Base-by-base conservation (phyloP, 1,140 invertebrate genomes). In the Nylanderia fulva region DNA sequence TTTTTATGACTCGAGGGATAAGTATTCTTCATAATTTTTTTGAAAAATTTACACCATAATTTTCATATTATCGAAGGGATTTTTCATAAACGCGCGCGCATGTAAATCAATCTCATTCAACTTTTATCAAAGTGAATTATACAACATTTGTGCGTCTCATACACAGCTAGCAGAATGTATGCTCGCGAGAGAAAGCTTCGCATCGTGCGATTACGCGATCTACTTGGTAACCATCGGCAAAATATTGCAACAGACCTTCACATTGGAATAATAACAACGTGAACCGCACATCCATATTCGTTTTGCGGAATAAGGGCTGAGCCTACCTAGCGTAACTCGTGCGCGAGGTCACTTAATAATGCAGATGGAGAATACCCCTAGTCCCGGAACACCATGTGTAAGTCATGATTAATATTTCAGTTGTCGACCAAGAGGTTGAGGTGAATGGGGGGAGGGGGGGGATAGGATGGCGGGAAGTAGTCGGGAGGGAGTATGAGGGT, bases 371-470 rank as follows among this genome's bases (percentile, higher is more conserved):
- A 92, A 92, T 92, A 86, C 88, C 90, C 83, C 76, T 83, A 85
- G 91, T 90, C 84, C 89, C 82, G 89, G 85, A 87, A 90, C 86
- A 86, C 86, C 88, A 87, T 91, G 91, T 92, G 91, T 93, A 93
- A 93, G 92, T 93, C 91, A 89, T 91, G 92, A 93, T 93, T 92
- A 93, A 93, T 93, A 93, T 93, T 93, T 93, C 89, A 93, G 88
- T 87, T 88, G 90, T 91, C 91, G 90, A 91, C 85, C 76, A 66
- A 87, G 87, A 60, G 88, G 85, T 80, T 66, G 71, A 88, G 68
- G 83, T 66, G 69, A 87, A 82, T 42, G 27, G 82, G 68, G 54
- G 58, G 11, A 56, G 71, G 52, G 21, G 21, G 33, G 45, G 29
- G 54, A 29, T 21, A 11, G 42, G 21, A 52, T 18, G 45, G 52